Base-by-base conservation (phyloP, 2,888 invertebrate genomes). In the Drosophila incognita region DNA sequence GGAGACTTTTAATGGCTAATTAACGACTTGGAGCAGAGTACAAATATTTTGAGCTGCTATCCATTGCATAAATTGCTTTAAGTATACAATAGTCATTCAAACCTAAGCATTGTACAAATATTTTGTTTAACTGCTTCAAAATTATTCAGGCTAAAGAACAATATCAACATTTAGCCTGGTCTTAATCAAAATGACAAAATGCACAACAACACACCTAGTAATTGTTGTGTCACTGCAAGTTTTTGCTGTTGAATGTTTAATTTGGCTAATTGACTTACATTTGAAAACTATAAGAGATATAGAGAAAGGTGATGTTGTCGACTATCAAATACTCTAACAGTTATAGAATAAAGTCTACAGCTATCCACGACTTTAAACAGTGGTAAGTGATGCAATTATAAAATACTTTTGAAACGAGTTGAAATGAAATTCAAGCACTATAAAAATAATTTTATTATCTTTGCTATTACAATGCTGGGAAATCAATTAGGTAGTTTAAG, bases 401-500 rank as follows among this genome's bases (percentile, higher is more conserved):
- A 21, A 2, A 4, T 52, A 8, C 0, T 7, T n/a, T 31, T 21
- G 13, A 46, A 46, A 46, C 7, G 13, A 7, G 13, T 46, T n/a
- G n/a, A n/a, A n/a, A 10, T 40, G 0, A 40, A n/a, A 42, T 65
- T 49, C 18, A 10, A 49, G 5, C 10, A 29, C 29, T 29, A 27
- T 52, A 24, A 18, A 46, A 36, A 24, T 15, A 33, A 27, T 40
- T 46, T 24, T 5, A 15, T 56, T 21, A 27, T 24, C 7, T 24
- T 15, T 46, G 13, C 7, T 1, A 1, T 21, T 4, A 0, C n/a
- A 36, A 8, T 49, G 67, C 52, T 68, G 60, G 74, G 49, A 65
- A 68, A 53, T 49, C 78, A 72, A 79, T 79, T 79, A 69, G 65
- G 57, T 7, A 8, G 27, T 18, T 58, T 53, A 68, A 48, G 61